These are phyloP conservation scores for Spodoptera littoralis DNA, from an alignment of 2,888 invertebrate species.

Conservation along the genomic window DNA sequence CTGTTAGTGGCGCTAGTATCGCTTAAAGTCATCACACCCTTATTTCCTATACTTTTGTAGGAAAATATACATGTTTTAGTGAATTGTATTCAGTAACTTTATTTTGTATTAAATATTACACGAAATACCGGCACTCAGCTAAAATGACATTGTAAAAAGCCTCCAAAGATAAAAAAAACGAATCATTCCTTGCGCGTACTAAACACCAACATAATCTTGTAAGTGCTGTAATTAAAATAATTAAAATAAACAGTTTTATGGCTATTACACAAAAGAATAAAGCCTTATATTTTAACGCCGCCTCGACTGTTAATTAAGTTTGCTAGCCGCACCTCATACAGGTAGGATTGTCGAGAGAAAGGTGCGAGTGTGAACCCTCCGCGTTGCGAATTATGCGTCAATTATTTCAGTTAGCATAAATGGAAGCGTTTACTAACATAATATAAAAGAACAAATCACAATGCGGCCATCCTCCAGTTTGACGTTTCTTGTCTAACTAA, in stretches of 20 bases:
- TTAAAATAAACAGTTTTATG: conserved; percentile 47
- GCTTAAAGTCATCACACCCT: too few relatives aligned
- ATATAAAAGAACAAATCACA: too few relatives aligned
- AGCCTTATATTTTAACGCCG: conserved; percentile 33
- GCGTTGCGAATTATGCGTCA: conserved; percentile 9
- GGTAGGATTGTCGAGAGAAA: conserved; percentile 31
- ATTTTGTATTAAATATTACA: too few relatives aligned
- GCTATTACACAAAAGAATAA: conserved; percentile 31
- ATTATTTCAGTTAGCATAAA: conserved; percentile 6
- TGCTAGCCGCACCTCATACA: conserved; percentile 8
- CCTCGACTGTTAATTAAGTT: conserved; percentile 26
- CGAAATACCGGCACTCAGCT: too few relatives aligned
- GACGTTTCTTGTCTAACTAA: too few relatives aligned
- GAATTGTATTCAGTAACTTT: too few relatives aligned
- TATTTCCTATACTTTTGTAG: too few relatives aligned
- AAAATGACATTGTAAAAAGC: not conserved
- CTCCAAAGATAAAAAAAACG: conserved; percentile 2
- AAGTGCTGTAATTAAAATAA: conserved; percentile 44
- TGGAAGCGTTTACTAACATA: too few relatives aligned
- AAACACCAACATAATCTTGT: conserved; percentile 34
- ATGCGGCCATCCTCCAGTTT: too few relatives aligned
- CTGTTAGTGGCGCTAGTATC: too few relatives aligned
- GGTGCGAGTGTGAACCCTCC: conserved; percentile 42
- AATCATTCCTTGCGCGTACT: conserved; percentile 25
- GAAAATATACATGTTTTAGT: too few relatives aligned